These are phyloP conservation scores for Mythimna ferrago DNA, from an alignment of 2,888 invertebrate species.

Conservation along the genomic window DNA sequence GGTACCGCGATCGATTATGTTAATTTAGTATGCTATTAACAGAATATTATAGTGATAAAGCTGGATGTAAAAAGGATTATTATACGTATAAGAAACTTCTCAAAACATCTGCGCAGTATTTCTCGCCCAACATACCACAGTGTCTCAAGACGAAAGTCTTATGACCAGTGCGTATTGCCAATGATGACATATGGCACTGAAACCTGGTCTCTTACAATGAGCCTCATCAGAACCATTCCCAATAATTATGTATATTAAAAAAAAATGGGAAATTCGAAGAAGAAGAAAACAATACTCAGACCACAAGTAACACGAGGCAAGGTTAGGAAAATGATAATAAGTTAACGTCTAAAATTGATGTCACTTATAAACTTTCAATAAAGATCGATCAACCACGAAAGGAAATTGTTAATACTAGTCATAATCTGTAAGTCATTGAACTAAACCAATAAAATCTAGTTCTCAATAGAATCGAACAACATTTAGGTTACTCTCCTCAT, in stretches of 20 bases:
- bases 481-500: background rate
- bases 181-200: no score
- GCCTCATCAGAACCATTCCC: no score
- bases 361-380: background rate
- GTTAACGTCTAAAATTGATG: background rate
- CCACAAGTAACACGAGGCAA: background rate
- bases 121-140: no score
- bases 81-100: background rate
- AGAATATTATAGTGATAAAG: conserved; percentile 1
- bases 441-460: background rate
- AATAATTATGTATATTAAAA: no score
- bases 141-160: no score
- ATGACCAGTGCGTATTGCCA: no score
- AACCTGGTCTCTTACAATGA: no score
- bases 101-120: no score
- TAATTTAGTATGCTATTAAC: conserved; percentile 14
- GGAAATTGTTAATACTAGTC: background rate
- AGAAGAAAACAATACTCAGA: background rate
- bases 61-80: background rate
- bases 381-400: background rate
- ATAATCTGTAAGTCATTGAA: background rate
- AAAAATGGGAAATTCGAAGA: background rate
- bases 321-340: background rate
- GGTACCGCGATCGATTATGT: conserved; percentile 14
- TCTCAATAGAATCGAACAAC: background rate